phyloP scores from a whole-genome alignment of 2,888 invertebrate genomes.

The Nysson spinosus region DNA sequence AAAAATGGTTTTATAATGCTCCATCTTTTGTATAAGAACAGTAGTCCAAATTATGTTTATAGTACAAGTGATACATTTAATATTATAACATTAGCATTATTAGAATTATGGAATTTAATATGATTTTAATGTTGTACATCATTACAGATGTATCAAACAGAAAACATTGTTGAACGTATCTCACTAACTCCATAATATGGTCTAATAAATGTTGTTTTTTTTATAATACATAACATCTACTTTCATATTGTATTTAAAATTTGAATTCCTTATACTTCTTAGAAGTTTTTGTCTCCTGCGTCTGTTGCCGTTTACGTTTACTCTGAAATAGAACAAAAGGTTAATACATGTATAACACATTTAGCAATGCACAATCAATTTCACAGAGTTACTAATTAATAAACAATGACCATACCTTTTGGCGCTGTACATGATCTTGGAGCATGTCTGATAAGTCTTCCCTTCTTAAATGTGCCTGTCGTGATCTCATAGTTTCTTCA shows the following conservation, averaged over 20 bases:
- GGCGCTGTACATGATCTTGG: conserved; percentile 97
- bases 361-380: no score
- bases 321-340: conserved; percentile 82
- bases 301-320: conserved; percentile 94
- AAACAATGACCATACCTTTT: conserved; percentile 86
- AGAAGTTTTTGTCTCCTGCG: conserved; percentile 92
- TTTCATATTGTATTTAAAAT: conserved; percentile 81
- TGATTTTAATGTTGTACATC: not conserved
- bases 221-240: not conserved
- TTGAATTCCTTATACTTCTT: conserved; percentile 99
- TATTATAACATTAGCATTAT: no score
- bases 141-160: not conserved
- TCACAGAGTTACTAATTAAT: conserved; percentile 6
- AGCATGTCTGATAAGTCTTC: conserved; percentile 99
- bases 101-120: conserved; percentile 1
- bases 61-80: no score
- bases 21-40: no score
- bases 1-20: no score
- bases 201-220: conserved; percentile 8
- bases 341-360: conserved; percentile 5
- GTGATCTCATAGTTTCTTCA: conserved; percentile 96
- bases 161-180: not conserved
- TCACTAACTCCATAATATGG: not conserved
- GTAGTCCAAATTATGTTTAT: no score
- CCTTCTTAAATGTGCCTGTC: conserved; percentile 90